Conservation (phyloP, 2,888 invertebrate species). For the Nymphalis urticae region DNA sequence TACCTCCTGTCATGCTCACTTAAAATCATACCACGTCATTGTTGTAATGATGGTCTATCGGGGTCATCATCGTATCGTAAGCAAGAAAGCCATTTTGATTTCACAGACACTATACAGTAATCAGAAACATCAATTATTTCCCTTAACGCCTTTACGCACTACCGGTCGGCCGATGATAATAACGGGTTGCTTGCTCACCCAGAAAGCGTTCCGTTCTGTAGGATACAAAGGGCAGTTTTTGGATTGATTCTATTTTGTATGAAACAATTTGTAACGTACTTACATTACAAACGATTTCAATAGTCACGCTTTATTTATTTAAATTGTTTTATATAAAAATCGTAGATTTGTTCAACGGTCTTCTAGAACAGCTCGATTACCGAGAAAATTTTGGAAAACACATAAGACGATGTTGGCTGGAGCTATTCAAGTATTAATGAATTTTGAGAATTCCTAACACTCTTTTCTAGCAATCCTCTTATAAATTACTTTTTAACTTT, state of each 20-base stretch:
- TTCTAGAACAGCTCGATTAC: too few relatives aligned
- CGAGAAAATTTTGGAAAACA: too few relatives aligned
- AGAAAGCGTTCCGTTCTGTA: slow-evolving; percentile 28
- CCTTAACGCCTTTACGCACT: slow-evolving; percentile 41
- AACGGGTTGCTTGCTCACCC: slow-evolving; percentile 24
- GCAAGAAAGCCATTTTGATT: slow-evolving; percentile 56
- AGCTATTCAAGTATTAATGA: too few relatives aligned
- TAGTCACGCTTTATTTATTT: too few relatives aligned
- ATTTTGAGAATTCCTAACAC: too few relatives aligned
- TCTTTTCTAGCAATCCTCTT: too few relatives aligned
- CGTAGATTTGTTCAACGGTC: too few relatives aligned
- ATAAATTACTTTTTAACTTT: too few relatives aligned
- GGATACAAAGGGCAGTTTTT: slow-evolving; percentile 14
- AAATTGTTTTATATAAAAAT: too few relatives aligned
- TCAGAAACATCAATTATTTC: slow-evolving; percentile 48
- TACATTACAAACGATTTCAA: background rate
- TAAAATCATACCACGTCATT: slow-evolving; percentile 36
- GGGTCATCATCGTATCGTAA: slow-evolving; percentile 27
- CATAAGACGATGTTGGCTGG: too few relatives aligned
- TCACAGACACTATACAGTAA: slow-evolving; percentile 59
- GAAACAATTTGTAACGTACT: background rate
- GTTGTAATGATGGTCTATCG: slow-evolving; percentile 31
- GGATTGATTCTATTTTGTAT: background rate
- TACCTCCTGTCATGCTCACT: slow-evolving; percentile 39
- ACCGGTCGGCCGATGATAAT: slow-evolving; percentile 34